These are phyloP conservation scores for Branchellion lobata DNA, from an alignment of 2,888 invertebrate genomes.

Conservation along the genomic window DNA sequence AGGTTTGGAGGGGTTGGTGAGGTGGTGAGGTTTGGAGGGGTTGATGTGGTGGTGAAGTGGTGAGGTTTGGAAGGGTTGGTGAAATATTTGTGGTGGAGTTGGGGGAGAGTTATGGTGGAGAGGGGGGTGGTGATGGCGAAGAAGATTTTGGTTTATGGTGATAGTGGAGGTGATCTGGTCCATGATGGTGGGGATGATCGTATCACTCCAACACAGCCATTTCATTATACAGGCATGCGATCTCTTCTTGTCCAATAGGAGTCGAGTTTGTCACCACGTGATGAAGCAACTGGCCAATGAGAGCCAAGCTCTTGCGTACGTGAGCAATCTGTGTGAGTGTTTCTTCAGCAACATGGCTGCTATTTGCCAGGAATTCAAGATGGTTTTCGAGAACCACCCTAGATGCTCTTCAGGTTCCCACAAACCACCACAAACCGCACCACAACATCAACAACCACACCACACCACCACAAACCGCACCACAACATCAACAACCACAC, in stretches of 20 bases:
- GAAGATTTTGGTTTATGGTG: too few species aligned
- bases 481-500: too few species aligned
- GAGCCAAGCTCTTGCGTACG: constrained; percentile 71
- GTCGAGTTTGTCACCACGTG: constrained; percentile 77
- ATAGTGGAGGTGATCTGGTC: too few species aligned
- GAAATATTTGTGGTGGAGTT: too few species aligned
- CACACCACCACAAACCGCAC: too few species aligned
- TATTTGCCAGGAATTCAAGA: constrained; percentile 74
- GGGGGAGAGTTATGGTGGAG: too few species aligned
- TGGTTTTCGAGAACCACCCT: constrained; percentile 77
- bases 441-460: too few species aligned
- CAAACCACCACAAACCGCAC: too few species aligned
- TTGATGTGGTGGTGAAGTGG: too few species aligned
- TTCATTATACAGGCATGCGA: constrained; percentile 71
- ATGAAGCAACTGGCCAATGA: constrained; percentile 71
- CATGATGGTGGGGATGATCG: neutral
- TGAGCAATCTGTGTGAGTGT: constrained; percentile 74
- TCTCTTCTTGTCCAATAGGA: constrained; percentile 77
- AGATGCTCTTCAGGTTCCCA: constrained; percentile 64
- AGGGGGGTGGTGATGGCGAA: too few species aligned
- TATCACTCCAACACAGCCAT: neutral
- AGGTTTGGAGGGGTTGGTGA: neutral
- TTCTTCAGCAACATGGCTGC: constrained; percentile 80
- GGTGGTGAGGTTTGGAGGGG: too few species aligned
- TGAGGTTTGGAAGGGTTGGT: too few species aligned